These are phyloP conservation scores for Corapipo altera DNA, from an alignment of 2,113 vertebrate genomes.

Conservation along the genomic window DNA sequence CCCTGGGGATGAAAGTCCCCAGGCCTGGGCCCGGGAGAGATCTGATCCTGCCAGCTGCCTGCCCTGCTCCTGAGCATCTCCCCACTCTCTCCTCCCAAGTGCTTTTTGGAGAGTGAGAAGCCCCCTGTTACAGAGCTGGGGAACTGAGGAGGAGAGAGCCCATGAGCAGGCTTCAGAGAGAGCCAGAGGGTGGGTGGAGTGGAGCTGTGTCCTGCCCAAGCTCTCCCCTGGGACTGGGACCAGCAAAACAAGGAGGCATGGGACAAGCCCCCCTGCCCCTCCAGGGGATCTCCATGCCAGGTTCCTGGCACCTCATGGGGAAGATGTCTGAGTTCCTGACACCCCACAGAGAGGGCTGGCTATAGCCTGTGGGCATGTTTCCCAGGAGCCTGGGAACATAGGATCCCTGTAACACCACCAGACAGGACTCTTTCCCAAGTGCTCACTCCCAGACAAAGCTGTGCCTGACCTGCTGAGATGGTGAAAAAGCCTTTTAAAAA, in stretches of 20 bases:
- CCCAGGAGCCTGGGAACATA: not conserved
- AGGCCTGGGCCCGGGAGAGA: not conserved
- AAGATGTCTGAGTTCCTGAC: not conserved
- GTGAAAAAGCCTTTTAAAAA: not conserved
- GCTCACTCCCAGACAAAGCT: not conserved
- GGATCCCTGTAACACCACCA: not conserved
- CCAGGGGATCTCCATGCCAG: rapidly evolving
- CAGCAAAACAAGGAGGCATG: not conserved
- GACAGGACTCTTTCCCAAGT: not conserved
- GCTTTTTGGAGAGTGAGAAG: not conserved
- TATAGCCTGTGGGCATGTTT: rapidly evolving
- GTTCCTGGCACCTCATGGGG: not conserved
- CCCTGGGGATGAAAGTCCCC: not conserved
- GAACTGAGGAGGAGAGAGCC: not conserved
- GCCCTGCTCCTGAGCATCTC: rapidly evolving
- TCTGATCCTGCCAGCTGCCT: not conserved
- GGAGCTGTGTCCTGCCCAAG: not conserved
- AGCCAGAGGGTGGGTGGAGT: not conserved
- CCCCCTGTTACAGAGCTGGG: not conserved
- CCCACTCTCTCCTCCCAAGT: not conserved
- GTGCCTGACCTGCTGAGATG: conserved; percentile 10
- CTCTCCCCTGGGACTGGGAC: rapidly evolving
- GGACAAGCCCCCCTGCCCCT: not conserved
- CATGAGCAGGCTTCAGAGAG: not conserved
- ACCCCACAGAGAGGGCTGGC: not conserved